Base-by-base conservation (phyloP, 2,797 vertebrate genomes). In the Sebastes steindachneri region DNA sequence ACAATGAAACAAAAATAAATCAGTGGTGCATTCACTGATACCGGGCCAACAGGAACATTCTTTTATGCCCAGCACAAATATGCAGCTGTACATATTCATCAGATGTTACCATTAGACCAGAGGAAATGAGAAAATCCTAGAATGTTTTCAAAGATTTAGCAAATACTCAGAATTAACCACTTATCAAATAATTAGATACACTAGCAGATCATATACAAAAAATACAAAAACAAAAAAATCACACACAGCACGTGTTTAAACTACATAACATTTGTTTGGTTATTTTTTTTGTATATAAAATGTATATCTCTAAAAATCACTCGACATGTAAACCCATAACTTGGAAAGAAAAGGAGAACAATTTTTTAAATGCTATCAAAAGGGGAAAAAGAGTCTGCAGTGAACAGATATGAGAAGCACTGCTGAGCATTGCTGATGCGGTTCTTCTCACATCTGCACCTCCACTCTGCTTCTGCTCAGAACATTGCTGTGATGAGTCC, bases 301-400 rank as follows among this genome's bases (percentile, higher is more conserved):
- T 54, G 79, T 79, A 60, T 59, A 55, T 84, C 82, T 90, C 59
- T 86, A 85, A 83, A 92, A 92, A 86, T 82, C 75, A 67, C 71
- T 83, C 78, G 71, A 86, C 71, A 80, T 79, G 80, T 87, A 74
- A 84, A 90, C 54, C 57, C 79, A 75, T 64, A 67, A 80, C 65
- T 65, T 29, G 12, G 29, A 80, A 66, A 81, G 21, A 79, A 72
- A 84, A 67, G 26, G 63, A 78, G 66, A 84, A 79, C 82, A 85
- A 79, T 89, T 90, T 70, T 67, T 79, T 91, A 89, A 80, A 67
- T 19, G 37, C 70, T 64, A 59, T 64, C 25, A 33, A 59, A 75
- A 31, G 28, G 53, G 12, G 41, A 60, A 25, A 53, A 9, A 69
- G 28, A 35, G 33, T 48, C 14, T 59, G 6, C 14, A 45, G 64